Conservation (phyloP, 2,113 vertebrate genomes). For the Xiphophorus couchianus region DNA sequence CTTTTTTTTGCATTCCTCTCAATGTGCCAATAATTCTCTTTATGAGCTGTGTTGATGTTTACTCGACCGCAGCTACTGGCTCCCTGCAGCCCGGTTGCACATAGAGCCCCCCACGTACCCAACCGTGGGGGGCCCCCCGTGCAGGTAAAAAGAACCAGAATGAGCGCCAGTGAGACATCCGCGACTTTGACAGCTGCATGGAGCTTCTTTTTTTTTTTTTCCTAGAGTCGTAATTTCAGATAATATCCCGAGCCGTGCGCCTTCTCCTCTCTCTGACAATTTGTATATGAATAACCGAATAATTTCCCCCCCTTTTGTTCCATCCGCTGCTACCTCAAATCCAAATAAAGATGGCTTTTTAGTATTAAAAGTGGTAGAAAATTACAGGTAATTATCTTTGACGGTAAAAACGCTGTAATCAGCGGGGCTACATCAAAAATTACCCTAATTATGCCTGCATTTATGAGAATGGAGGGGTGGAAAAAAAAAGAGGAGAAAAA, state of each 20-base stretch:
- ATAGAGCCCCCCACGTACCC: conserved; percentile 28
- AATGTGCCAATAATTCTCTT: conserved; percentile 36
- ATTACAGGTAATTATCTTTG: conserved; percentile 99
- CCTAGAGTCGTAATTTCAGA: conserved; percentile 98
- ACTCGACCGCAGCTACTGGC: conserved; percentile 41
- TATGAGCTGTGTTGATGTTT: conserved; percentile 63
- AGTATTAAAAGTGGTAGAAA: conserved; percentile 99
- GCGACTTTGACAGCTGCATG: conserved; percentile 92
- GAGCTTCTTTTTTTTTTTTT: conserved; percentile 72
- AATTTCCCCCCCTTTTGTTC: conserved; percentile 99
- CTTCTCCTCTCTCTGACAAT: conserved; percentile 98
- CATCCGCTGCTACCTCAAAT: conserved; percentile 99
- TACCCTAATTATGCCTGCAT: conserved; percentile 99
- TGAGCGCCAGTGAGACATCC: conserved; percentile 81
- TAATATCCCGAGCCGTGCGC: conserved; percentile 95
- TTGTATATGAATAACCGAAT: conserved; percentile 99
- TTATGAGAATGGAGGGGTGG: conserved; percentile 93
- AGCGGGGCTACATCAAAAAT: conserved; percentile 99
- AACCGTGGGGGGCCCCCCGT: conserved; percentile 31
- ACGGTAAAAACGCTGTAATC: conserved; percentile 99
- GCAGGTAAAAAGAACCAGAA: conserved; percentile 65
- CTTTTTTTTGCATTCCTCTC: conserved; percentile 7
- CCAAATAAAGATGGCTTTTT: conserved; percentile 99
- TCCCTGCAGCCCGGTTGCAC: conserved; percentile 56
- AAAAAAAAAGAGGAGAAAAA: conserved; percentile 85